Evolutionary conservation across 2,113 vertebrate genomes (phyloP).

Genomic region (Limanda limanda): DNA sequence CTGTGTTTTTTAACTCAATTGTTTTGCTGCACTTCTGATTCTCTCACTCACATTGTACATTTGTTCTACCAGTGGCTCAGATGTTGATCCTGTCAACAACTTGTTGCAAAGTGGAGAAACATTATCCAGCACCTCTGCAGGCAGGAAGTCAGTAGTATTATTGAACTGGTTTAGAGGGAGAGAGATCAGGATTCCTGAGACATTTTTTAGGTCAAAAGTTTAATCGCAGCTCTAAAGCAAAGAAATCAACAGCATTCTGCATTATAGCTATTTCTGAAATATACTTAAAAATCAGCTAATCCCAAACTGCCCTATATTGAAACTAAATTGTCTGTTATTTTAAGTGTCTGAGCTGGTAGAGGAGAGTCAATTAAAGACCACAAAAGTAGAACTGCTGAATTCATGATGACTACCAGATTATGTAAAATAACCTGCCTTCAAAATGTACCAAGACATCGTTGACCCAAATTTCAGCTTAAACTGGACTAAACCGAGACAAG

Average conservation of each 20-base stretch:
- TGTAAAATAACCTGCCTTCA: neutral
- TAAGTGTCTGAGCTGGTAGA: neutral
- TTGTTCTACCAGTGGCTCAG: slow-evolving; percentile 14
- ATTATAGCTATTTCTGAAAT: neutral
- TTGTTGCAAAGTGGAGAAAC: neutral
- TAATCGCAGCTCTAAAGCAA: neutral
- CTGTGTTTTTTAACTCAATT: no score
- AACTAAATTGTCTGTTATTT: neutral
- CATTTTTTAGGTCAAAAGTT: neutral
- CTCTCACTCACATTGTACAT: neutral
- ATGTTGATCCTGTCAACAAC: slow-evolving; percentile 17
- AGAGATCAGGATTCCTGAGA: slow-evolving; percentile 3
- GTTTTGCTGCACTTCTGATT: neutral
- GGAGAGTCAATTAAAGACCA: neutral
- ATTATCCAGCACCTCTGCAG: neutral
- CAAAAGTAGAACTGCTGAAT: neutral
- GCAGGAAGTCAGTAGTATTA: slow-evolving; percentile 11
- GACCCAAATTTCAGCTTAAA: neutral
- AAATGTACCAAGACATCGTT: neutral
- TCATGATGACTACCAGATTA: neutral
- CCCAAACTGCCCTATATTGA: neutral
- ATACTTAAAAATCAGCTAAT: neutral
- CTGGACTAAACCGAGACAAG: neutral
- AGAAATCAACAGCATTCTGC: neutral
- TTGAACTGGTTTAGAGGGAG: neutral